Conservation (phyloP, 2,113 vertebrate species). For the Austrofundulus limnaeus region DNA sequence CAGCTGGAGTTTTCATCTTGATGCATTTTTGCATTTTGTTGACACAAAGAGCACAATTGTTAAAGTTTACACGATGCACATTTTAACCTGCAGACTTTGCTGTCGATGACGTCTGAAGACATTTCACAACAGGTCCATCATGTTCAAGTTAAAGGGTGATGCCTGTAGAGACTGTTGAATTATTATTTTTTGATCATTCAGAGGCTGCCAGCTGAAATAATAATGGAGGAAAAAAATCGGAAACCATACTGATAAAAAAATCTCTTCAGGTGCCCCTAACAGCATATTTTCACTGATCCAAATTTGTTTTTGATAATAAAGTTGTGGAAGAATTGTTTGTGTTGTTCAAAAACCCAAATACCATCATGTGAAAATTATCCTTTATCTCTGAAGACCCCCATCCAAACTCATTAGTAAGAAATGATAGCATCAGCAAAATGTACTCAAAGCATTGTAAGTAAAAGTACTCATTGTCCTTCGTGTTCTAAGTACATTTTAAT, state of each 20-base stretch:
- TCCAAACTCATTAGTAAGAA: neutral
- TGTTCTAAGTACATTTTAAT: too few species aligned
- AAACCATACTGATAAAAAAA: too few species aligned
- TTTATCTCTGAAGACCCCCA: neutral
- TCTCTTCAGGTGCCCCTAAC: too few species aligned
- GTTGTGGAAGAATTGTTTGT: neutral
- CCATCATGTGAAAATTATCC: neutral
- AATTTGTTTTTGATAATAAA: neutral
- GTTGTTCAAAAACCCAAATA: neutral
- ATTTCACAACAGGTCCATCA: constrained; percentile 23
- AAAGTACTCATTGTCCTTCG: too few species aligned
- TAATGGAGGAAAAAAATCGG: neutral
- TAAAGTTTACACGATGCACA: neutral
- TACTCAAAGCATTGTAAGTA: neutral
- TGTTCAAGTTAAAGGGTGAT: neutral
- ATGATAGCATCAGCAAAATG: neutral
- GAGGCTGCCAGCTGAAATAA: neutral
- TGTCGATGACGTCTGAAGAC: neutral
- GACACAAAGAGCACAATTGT: neutral
- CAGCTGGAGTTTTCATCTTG: neutral
- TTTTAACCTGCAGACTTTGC: neutral
- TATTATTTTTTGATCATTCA: neutral
- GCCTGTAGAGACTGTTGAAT: neutral
- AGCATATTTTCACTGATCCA: neutral
- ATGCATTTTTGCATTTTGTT: neutral